These are phyloP conservation scores for Gadus macrocephalus DNA, from an alignment of 2,113 vertebrate genomes.

Conservation along the genomic window DNA sequence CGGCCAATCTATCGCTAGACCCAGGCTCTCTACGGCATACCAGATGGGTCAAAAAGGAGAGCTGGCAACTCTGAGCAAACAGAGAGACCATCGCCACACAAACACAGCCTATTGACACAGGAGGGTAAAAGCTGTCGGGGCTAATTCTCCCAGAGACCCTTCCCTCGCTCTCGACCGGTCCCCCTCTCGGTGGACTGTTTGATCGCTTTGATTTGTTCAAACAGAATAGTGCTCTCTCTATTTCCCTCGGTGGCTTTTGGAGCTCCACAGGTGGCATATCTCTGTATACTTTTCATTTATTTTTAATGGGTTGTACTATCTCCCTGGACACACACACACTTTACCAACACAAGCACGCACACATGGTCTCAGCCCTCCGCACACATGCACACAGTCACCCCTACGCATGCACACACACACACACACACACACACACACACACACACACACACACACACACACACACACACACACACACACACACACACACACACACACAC, in stretches of 20 bases:
- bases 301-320: slow-evolving; percentile 43
- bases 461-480: too few species aligned
- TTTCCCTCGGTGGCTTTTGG: slow-evolving; percentile 45
- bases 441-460: too few species aligned
- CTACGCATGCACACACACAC: too few species aligned
- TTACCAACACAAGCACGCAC: too few species aligned
- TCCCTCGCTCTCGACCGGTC: neutral
- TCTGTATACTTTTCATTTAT: slow-evolving; percentile 64
- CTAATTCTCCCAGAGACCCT: neutral
- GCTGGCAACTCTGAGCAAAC: neutral
- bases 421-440: too few species aligned
- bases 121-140: neutral
- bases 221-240: slow-evolving; percentile 40
- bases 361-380: too few species aligned
- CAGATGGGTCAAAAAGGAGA: neutral
- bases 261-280: slow-evolving; percentile 46
- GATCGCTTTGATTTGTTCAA: slow-evolving; percentile 63
- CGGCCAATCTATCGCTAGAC: too few species aligned
- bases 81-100: neutral
- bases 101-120: slow-evolving; percentile 1
- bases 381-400: too few species aligned
- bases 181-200: slow-evolving; percentile 45
- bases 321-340: slow-evolving; percentile 16
- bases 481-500: too few species aligned
- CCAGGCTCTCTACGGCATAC: neutral